Percentiles rank a stretch among this genome's conserved stretches.
Evolutionary conservation across 1,140 invertebrate genomes (phyloP).

Genomic region (Caerostris darwini): DNA sequence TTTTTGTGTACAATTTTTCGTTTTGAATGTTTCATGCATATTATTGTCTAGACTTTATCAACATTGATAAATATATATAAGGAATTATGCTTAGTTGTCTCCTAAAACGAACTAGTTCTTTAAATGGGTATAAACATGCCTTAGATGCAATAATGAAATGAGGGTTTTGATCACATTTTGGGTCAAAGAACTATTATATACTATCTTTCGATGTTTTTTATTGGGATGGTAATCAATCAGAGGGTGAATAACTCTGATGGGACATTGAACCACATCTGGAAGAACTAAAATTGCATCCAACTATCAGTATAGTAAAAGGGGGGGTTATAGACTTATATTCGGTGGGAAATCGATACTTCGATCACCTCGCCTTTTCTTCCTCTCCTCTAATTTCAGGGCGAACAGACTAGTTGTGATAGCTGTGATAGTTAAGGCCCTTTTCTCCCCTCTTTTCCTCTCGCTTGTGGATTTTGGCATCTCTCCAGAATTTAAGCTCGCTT

Average conservation of each 20-base stretch:
- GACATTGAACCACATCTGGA: background rate
- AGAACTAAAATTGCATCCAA: background rate
- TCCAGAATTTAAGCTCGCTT: background rate
- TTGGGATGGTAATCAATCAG: background rate
- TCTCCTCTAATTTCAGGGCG: background rate
- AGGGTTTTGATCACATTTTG: too few relatives aligned
- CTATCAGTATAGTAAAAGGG: background rate
- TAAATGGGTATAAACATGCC: too few relatives aligned
- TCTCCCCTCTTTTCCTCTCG: background rate
- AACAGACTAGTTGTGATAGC: conserved; percentile 23
- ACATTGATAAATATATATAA: too few relatives aligned
- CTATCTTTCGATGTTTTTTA: too few relatives aligned
- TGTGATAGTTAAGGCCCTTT: conserved; percentile 41
- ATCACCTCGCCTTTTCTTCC: conserved; percentile 12
- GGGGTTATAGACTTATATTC: background rate
- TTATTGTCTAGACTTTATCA: too few relatives aligned
- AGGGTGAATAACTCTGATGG: background rate
- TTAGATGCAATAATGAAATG: too few relatives aligned
- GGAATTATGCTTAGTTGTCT: too few relatives aligned
- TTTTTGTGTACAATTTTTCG: too few relatives aligned
- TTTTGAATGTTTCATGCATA: too few relatives aligned
- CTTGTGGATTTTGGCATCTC: background rate
- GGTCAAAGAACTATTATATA: too few relatives aligned
- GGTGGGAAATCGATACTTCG: conserved; percentile 44
- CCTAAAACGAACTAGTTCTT: too few relatives aligned